A percentile compares a stretch with the other conserved stretches of the same genome.
phyloP scores from a whole-genome alignment of 2,113 vertebrate species.

The Perca fluviatilis region DNA sequence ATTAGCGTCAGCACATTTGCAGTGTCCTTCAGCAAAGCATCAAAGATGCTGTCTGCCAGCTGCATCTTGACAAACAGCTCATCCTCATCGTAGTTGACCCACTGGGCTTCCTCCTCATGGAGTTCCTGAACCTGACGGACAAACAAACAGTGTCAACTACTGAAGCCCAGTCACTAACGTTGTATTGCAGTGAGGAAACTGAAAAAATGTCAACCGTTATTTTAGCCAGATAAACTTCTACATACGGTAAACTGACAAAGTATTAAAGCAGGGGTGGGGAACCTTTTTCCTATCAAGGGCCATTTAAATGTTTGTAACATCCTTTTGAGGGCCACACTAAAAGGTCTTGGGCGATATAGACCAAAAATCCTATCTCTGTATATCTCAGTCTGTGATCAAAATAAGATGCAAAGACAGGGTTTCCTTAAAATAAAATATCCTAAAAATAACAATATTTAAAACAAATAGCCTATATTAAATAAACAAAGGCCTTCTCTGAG shows the following conservation, averaged over 20 bases:
- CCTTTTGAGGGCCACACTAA: too few relatives aligned
- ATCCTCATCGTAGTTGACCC: constrained; percentile 98
- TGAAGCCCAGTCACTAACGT: neutral
- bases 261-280: neutral
- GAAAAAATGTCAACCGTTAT: neutral
- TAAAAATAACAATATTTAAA: too few relatives aligned
- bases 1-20: constrained; percentile 90
- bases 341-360: too few relatives aligned
- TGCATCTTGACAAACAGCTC: constrained; percentile 98
- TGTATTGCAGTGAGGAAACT: neutral
- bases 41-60: constrained; percentile 96
- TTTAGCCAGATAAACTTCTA: neutral
- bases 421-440: too few relatives aligned
- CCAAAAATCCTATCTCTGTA: too few relatives aligned
- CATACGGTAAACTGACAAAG: neutral
- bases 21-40: constrained; percentile 95
- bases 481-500: too few relatives aligned
- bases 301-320: too few relatives aligned
- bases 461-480: too few relatives aligned
- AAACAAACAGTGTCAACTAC: constrained; percentile 21
- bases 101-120: constrained; percentile 96
- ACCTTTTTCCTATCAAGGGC: too few relatives aligned
- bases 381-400: too few relatives aligned
- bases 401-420: too few relatives aligned
- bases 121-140: constrained; percentile 93